Evolutionary conservation across 2,888 invertebrate genomes (phyloP).

Genomic region (Bellardia bayeri): DNA sequence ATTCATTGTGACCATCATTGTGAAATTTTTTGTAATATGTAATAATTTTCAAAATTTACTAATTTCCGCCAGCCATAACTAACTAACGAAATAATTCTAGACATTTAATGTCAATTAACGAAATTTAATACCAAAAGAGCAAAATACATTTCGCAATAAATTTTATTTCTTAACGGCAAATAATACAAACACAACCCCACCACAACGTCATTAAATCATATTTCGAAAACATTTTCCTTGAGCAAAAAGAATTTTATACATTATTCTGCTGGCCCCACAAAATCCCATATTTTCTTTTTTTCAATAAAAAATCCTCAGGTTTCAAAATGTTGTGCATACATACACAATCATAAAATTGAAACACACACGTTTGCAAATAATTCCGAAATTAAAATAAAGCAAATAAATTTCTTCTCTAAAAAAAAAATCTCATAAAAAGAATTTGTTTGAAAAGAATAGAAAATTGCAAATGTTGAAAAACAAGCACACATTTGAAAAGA

Average conservation of each 20-base stretch:
- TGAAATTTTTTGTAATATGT: not conserved
- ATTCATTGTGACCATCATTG: not conserved
- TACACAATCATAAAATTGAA: constrained; percentile 1
- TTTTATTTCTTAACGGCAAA: constrained; percentile 30
- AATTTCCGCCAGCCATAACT: constrained; percentile 4
- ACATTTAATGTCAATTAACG: constrained; percentile 64
- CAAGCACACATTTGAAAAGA: constrained; percentile 4
- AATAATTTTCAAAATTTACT: not conserved
- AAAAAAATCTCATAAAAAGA: constrained; percentile 8
- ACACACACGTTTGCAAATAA: constrained; percentile 32
- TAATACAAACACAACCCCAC: constrained; percentile 8
- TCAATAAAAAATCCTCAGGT: constrained; percentile 71
- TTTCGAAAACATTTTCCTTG: constrained; percentile 33
- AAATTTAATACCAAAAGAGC: constrained; percentile 50
- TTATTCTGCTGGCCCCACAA: constrained; percentile 38
- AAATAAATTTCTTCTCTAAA: not conserved
- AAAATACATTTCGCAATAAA: constrained; percentile 59
- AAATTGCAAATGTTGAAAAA: constrained; percentile 61
- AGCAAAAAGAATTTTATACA: not conserved
- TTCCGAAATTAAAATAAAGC: constrained; percentile 9
- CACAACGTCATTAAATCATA: constrained; percentile 41
- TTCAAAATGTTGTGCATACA: constrained; percentile 65
- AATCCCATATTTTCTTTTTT: constrained; percentile 19
- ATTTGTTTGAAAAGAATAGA: constrained; percentile 12
- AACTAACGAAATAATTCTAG: constrained; percentile 32